Percentiles rank a stretch among this genome's conserved stretches.
Evolutionary conservation across 2,888 invertebrate species (phyloP).

Genomic region (Campoplex nolae): DNA sequence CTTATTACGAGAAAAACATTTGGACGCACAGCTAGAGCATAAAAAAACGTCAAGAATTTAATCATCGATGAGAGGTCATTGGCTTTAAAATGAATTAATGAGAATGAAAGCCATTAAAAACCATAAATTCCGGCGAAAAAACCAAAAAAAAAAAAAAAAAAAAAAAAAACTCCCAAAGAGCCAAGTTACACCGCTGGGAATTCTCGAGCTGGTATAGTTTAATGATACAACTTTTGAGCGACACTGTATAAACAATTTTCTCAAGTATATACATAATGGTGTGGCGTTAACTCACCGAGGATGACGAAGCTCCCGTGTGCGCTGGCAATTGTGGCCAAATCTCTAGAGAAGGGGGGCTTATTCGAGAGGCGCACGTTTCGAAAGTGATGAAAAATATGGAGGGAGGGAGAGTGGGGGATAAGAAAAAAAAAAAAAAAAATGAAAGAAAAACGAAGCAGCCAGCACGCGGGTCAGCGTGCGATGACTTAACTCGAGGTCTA

Average conservation of each 20-base stretch:
- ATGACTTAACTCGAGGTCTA: slow-evolving; percentile 49
- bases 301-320: slow-evolving; percentile 25
- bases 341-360: neutral
- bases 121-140: too few relatives aligned
- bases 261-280: neutral
- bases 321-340: slow-evolving; percentile 14
- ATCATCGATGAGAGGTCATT: neutral
- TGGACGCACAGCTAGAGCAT: too few relatives aligned
- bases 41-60: neutral
- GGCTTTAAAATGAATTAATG: neutral
- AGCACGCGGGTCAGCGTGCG: slow-evolving; percentile 27
- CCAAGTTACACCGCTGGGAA: neutral
- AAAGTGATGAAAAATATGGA: slow-evolving; percentile 10
- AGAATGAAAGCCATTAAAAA: too few relatives aligned
- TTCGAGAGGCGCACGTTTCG: slow-evolving; percentile 11
- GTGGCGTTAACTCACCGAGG: slow-evolving; percentile 20
- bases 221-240: neutral
- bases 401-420: neutral
- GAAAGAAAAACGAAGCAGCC: slow-evolving; percentile 5
- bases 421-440: neutral
- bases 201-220: neutral
- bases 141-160: neutral
- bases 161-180: neutral
- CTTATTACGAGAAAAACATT: too few relatives aligned
- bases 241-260: slow-evolving; percentile 2